These are phyloP conservation scores for Aproaerema taeniolella DNA, from an alignment of 2,888 invertebrate species.

Conservation along the genomic window DNA sequence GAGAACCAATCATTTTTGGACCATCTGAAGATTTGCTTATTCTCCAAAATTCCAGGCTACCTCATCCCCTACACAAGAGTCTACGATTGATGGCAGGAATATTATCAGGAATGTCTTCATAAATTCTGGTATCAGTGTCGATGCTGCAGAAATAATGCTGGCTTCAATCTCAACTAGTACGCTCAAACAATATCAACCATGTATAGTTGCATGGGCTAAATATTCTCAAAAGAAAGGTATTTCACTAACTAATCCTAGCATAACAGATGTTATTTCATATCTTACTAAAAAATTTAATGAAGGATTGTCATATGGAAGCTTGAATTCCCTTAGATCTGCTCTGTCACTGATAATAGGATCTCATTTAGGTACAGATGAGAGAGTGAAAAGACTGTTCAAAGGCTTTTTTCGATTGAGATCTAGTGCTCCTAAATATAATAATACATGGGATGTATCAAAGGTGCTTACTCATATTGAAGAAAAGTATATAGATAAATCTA, in stretches of 20 bases:
- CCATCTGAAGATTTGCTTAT: conserved; percentile 5
- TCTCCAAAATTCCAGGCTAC: conserved; percentile 8
- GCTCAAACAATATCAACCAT: conserved; percentile 14
- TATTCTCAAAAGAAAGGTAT: conserved; percentile 5
- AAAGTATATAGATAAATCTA: conserved; percentile 1
- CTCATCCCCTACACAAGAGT: neutral
- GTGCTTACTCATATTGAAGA: conserved; percentile 9
- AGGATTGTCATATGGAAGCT: conserved; percentile 17
- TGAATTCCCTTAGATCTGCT: conserved; percentile 17
- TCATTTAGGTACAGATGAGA: neutral
- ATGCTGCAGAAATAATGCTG: conserved; percentile 10
- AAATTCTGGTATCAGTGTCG: neutral
- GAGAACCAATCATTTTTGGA: conserved; percentile 10
- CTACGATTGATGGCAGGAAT: conserved; percentile 14
- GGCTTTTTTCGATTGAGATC: conserved; percentile 17
- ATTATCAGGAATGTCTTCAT: conserved; percentile 14
- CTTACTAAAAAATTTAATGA: conserved; percentile 12
- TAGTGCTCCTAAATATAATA: conserved; percentile 25
- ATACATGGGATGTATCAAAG: conserved; percentile 7
- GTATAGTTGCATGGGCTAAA: conserved; percentile 5
- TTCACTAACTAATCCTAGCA: neutral
- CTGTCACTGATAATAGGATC: conserved; percentile 13
- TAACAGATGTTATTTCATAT: conserved; percentile 3
- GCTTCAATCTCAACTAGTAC: conserved; percentile 13
- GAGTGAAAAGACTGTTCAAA: conserved; percentile 16